A percentile compares a stretch with the other conserved stretches of the same genome.
phyloP scores from a whole-genome alignment of 1,140 invertebrate species.

The Trichonephila clavipes region DNA sequence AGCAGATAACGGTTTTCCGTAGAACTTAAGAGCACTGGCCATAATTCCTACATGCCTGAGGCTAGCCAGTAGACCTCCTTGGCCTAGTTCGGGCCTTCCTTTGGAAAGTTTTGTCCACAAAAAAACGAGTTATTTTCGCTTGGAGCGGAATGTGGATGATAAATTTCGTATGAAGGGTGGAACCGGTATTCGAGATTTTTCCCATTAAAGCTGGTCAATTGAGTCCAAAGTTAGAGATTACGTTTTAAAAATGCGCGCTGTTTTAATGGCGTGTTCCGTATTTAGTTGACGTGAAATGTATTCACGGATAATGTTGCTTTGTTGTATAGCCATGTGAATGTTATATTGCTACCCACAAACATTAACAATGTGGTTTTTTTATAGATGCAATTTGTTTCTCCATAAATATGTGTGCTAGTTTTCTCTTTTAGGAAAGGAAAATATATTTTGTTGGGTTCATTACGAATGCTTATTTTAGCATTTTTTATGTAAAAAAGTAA shows the following conservation, averaged over 20 bases:
- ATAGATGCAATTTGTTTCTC: neutral
- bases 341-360: no score
- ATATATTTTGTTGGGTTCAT: no score
- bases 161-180: constrained; percentile 31
- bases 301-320: neutral
- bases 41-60: constrained; percentile 18
- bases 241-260: neutral
- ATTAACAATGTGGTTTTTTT: neutral
- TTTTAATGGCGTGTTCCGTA: neutral
- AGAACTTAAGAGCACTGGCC: neutral
- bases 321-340: neutral
- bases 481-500: no score
- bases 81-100: constrained; percentile 58
- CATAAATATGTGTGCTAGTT: neutral
- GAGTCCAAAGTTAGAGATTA: constrained; percentile 33
- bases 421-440: no score
- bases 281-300: neutral
- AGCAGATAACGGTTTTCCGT: neutral
- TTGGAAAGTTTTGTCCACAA: constrained; percentile 62
- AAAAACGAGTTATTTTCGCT: constrained; percentile 62
- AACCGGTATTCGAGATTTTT: constrained; percentile 61
- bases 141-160: constrained; percentile 41
- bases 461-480: no score
- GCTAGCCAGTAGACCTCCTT: constrained; percentile 59
- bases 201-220: constrained; percentile 38